Percentiles rank a stretch among this genome's conserved stretches.
Evolutionary conservation across 2,113 vertebrate species (phyloP).

Genomic region (Plestiodon gilberti): DNA sequence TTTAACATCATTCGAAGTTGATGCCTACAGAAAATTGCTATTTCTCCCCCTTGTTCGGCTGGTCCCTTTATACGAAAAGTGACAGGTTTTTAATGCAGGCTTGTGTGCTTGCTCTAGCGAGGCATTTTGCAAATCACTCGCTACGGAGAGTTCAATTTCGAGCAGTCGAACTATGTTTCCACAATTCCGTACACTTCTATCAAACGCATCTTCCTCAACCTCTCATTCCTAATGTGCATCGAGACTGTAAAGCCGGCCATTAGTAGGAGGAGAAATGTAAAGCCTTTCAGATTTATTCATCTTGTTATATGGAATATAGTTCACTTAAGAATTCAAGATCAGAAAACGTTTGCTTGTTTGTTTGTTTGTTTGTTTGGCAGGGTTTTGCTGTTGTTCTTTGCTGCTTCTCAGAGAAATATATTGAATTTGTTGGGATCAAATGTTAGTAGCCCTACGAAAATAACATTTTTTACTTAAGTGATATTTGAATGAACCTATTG

Average conservation of each 20-base stretch:
- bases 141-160: conserved; percentile 28
- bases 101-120: conserved; percentile 46
- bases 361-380: too few relatives aligned
- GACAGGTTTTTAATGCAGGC: conserved; percentile 30
- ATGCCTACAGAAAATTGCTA: conserved; percentile 33
- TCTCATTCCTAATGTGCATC: conserved; percentile 2
- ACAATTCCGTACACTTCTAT: not conserved
- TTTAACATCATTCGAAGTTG: conserved; percentile 38
- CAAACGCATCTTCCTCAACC: not conserved
- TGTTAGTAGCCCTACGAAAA: conserved; percentile 10
- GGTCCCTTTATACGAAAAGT: conserved; percentile 22
- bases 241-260: conserved; percentile 18
- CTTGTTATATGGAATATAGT: conserved; percentile 24
- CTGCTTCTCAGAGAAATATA: conserved; percentile 26
- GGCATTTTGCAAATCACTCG: conserved; percentile 20
- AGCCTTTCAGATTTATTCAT: not conserved
- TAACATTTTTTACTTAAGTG: conserved; percentile 36
- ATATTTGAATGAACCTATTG: conserved; percentile 31
- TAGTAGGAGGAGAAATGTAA: conserved; percentile 2
- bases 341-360: too few relatives aligned
- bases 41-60: conserved; percentile 30
- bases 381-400: not conserved
- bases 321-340: conserved; percentile 24
- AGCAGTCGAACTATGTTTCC: conserved; percentile 20
- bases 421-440: conserved; percentile 43